A percentile compares a stretch with the other conserved stretches of the same genome.
Evolutionary conservation across 2,797 vertebrate genomes (phyloP).

Genomic region (Acanthopagrus latus): DNA sequence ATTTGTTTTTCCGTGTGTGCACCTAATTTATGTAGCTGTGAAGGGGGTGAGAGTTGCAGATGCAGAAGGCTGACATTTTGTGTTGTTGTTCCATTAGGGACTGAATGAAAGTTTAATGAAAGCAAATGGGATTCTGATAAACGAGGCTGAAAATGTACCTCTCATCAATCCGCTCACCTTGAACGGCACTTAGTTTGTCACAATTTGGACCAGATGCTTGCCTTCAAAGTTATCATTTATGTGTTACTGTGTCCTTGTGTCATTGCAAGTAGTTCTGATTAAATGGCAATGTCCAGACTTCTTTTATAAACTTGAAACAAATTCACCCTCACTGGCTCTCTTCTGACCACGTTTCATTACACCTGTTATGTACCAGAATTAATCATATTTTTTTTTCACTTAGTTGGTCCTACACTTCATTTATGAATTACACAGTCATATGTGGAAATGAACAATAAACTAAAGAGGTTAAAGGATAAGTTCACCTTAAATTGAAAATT

Average conservation of each 20-base stretch:
- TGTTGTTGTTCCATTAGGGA: slow-evolving; percentile 36
- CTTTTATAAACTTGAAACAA: background rate
- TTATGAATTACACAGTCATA: too few relatives aligned
- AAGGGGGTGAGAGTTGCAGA: slow-evolving; percentile 1
- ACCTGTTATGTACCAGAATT: background rate
- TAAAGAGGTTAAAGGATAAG: background rate
- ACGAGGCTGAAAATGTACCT: slow-evolving; percentile 22
- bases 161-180: slow-evolving; percentile 3
- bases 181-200: background rate
- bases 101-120: slow-evolving; percentile 28
- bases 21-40: slow-evolving; percentile 34
- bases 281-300: slow-evolving; percentile 1
- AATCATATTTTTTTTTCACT: background rate
- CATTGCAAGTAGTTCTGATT: background rate
- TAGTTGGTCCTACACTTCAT: too few relatives aligned
- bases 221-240: background rate
- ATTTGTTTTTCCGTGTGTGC: slow-evolving; percentile 14
- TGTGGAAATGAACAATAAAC: background rate
- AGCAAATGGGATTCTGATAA: slow-evolving; percentile 25
- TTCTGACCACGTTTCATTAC: background rate
- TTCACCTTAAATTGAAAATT: too few relatives aligned
- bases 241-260: background rate
- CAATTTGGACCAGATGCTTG: slow-evolving; percentile 10
- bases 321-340: background rate
- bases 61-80: slow-evolving; percentile 8